Base-by-base conservation (phyloP, 2,888 invertebrate species). In the Drosophila bunnanda region DNA sequence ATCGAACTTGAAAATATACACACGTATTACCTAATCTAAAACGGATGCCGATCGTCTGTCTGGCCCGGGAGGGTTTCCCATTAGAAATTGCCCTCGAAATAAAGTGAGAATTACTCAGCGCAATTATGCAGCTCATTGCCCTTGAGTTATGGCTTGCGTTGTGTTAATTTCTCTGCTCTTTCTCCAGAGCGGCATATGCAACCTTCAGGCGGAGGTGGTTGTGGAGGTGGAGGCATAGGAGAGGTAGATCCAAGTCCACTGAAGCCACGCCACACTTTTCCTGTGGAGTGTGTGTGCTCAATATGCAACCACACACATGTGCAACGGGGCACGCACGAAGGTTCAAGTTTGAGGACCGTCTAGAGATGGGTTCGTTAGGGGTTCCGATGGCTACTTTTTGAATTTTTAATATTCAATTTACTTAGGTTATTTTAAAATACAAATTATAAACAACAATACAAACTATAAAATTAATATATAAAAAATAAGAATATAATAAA, bases 51-150 rank as follows among this genome's bases (percentile, higher is more conserved):
- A 48, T 41, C 57, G 48, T 25, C 48, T 57, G 68, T 38, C 48
- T 52, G 68, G 57, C 28, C 32, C 4, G 43, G 25, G 32, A 12
- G 36, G 46, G 56, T 76, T 76, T 79, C 77, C 70, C 82, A 80
- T 76, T 77, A 58, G 81, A 69, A 77, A 78, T 66, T 55, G 68
- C 66, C 69, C 54, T 50, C 62, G 71, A 76, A 75, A 73, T 82
- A 76, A 80, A 85, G 80, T 88, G 85, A 85, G 82, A 88, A 85
- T 88, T 85, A 88, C 88, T 85, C 88, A 85, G 85, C 85, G 79
- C 81, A 88, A 85, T 85, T 85, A 85, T 85, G 82, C 88, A 85
- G 85, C 85, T 85, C 85, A 82, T 88, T 85, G 85, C 85, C 88
- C 79, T 81, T 85, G 84, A 88, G 83, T 83, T 86, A 83, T 70